Evolutionary conservation across 2,888 invertebrate species (phyloP).

Genomic region (Boloria selene): DNA sequence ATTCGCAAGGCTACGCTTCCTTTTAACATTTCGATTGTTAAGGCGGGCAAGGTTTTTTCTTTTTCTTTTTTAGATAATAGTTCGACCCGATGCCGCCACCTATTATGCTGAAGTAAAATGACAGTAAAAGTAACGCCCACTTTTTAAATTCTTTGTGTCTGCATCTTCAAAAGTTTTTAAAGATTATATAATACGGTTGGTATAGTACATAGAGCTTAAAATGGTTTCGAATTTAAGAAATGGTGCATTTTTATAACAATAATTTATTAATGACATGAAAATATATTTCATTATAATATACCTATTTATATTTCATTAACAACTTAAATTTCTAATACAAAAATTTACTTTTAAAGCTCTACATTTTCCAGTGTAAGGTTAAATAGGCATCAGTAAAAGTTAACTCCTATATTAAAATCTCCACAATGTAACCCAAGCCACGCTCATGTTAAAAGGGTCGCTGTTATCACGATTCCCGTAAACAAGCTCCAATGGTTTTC

Average conservation of each 20-base stretch:
- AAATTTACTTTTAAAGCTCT: neutral
- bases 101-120: slow-evolving; percentile 72
- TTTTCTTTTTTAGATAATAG: slow-evolving; percentile 57
- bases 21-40: slow-evolving; percentile 66
- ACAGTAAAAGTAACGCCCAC: slow-evolving; percentile 79
- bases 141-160: slow-evolving; percentile 74
- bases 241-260: too few relatives aligned
- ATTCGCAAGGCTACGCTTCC: slow-evolving; percentile 77
- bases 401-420: slow-evolving; percentile 24
- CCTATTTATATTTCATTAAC: too few relatives aligned
- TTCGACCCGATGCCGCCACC: slow-evolving; percentile 65
- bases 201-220: slow-evolving; percentile 39
- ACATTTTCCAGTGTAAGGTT: neutral
- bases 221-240: slow-evolving; percentile 19
- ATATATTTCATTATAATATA: too few relatives aligned
- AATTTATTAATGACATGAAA: too few relatives aligned
- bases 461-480: slow-evolving; percentile 52
- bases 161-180: slow-evolving; percentile 75
- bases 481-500: slow-evolving; percentile 62
- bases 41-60: slow-evolving; percentile 56
- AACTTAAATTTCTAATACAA: too few relatives aligned
- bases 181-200: slow-evolving; percentile 69
- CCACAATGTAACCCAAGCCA: slow-evolving; percentile 23
- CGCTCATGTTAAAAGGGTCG: slow-evolving; percentile 30
- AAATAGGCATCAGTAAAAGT: slow-evolving; percentile 12